These are phyloP conservation scores for Leucopsar rothschildi DNA, from an alignment of 2,113 vertebrate genomes.

Conservation along the genomic window DNA sequence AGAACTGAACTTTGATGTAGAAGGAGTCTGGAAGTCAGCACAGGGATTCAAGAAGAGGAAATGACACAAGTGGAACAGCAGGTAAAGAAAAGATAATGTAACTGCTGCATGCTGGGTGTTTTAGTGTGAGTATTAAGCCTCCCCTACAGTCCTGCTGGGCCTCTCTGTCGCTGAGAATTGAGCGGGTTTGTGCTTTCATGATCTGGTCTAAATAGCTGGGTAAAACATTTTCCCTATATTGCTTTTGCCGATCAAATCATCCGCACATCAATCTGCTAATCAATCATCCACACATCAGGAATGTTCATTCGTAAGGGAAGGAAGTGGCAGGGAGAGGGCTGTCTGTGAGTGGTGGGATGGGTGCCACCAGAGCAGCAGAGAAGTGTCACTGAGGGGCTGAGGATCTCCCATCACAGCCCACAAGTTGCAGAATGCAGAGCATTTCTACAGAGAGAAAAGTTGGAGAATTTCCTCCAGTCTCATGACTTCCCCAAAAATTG, in stretches of 20 bases:
- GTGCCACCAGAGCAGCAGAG: background rate
- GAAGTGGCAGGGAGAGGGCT: background rate
- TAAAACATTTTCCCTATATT: background rate
- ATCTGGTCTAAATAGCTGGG: background rate
- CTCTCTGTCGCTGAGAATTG: background rate
- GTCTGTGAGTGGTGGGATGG: background rate
- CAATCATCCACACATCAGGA: background rate
- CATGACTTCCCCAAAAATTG: background rate
- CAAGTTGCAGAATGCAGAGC: background rate
- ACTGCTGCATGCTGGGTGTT: slow-evolving; percentile 1
- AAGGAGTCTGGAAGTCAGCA: slow-evolving; percentile 25
- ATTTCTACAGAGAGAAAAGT: background rate
- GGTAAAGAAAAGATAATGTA: slow-evolving; percentile 44
- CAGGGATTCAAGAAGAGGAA: background rate
- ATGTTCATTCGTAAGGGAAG: background rate
- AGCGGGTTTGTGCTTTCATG: background rate
- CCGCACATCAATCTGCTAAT: background rate
- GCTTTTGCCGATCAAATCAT: background rate
- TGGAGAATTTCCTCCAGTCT: background rate
- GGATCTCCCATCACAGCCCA: background rate
- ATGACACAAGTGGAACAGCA: slow-evolving; percentile 60
- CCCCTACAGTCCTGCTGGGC: slow-evolving; percentile 7
- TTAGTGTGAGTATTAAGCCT: slow-evolving; percentile 22
- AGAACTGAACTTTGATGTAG: slow-evolving; percentile 47
- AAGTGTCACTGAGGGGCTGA: background rate